Evolutionary conservation across 2,797 vertebrate genomes (phyloP), one percentile per base, ranked within the genome.

Genomic region (Enteromius unitaeniatus): DNA sequence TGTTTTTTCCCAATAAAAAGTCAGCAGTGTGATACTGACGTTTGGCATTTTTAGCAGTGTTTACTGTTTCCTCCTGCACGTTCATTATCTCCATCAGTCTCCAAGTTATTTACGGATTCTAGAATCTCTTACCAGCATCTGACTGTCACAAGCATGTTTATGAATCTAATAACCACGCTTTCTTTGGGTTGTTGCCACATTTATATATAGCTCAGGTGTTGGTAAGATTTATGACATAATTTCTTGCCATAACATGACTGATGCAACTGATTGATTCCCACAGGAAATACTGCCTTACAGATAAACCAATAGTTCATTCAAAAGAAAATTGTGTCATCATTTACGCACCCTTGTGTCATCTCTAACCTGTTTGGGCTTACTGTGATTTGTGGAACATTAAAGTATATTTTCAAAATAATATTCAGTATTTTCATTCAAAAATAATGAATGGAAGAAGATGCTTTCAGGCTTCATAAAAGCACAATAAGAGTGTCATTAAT

Each of bases 1-100:
- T 13, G 2, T 45, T 17, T 80, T 28, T 26, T 62, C 62, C 9
- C 26, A 31, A 34, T 65, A 78, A 65, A 65, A 78, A 65, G 60
- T 70, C 47, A 80, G 78, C 70, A 53, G 17, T 67, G 69, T 85
- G 53, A 87, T 88, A 83, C 34, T 86, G 87, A 79, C 51, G 76
- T 83, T 79, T 87, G 85, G 67, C 81, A 86, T 87, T 89, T 81
- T 89, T 85, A 89, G 84, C 82, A 79, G 82, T 78, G 81, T 82
- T 86, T 73, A 58, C 45, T 6, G 53, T 79, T 86, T 85, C 78
- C 49, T 85, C 58, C 74, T 73, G 82, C 78, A 87, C 45, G 70
- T 86, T 86, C 77, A 86, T 87, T 85, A 87, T 84, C 69, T 55
- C 77, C 81, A 81, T 85, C 80, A 87, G 83, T 67, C 78, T 74